Base-by-base conservation (phyloP, 2,113 vertebrate species). In the Ursus arctos region DNA sequence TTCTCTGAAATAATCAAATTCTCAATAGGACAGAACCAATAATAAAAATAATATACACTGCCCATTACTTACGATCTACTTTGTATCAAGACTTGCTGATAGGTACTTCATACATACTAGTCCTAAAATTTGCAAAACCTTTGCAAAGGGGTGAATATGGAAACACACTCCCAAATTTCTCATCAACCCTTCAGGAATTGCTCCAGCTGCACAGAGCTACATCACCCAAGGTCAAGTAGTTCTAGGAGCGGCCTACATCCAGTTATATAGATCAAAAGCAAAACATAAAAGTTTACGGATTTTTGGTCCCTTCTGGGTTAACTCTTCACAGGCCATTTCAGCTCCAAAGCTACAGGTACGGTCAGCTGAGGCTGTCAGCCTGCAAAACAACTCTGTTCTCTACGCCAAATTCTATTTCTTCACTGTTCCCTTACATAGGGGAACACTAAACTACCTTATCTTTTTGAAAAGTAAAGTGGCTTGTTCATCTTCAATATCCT, bases 41-140 rank as follows among this genome's bases (percentile, higher is more conserved):
- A 76, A 53, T 84, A 82, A 94, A 43, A 81, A 49, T 10, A 90
- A 91, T 33, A 91, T 63, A 65, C 65, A 63, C 8, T 26, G 1
- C 15, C 71, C 4, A 24, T 72, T 88, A 84, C 24, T 80, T 47
- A 90, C n/a, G 55, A 59, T 95, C 28, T 47, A 92, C 28, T 18
- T 55, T 76, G 9, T 83, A 86, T 49, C 33, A 67, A 92, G 15
- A 82, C 40, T 26, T 96, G 31, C 43, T 87, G 49, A 67, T 14
- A 94, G 24, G 24, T 72, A 80, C 40, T 69, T 95, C 28, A 63
- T 22, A 90, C 1, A 28, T 80, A 40, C 31, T 28, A n/a, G 28
- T 86, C 28, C 55, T 95, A 85, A 89, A 80, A 61, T 61, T 24
- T 97, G 31, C 13, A 97, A 65, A 79, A 88, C 26, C 43, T 87